A percentile compares a stretch with the other conserved stretches of the same genome.
Evolutionary conservation across 1,140 invertebrate species (phyloP).

Genomic region (Tachypleus tridentatus): DNA sequence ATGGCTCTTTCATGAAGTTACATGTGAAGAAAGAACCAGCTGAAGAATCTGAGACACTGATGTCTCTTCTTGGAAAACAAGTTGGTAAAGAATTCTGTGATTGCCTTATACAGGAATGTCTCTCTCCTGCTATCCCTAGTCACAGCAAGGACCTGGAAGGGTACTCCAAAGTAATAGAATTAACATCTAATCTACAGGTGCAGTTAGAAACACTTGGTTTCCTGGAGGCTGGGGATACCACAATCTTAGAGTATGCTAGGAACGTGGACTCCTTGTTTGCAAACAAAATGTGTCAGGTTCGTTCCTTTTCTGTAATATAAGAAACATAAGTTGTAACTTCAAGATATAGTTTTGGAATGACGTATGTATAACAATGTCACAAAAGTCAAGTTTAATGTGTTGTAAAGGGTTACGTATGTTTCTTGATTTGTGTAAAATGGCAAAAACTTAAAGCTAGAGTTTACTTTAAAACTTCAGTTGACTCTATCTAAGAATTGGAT

Average conservation of each 20-base stretch:
- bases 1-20: conserved; percentile 36
- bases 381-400: no score
- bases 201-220: conserved; percentile 39
- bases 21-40: conserved; percentile 37
- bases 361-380: no score
- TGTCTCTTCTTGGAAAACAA: conserved; percentile 47
- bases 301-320: no score
- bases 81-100: conserved; percentile 50
- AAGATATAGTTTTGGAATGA: no score
- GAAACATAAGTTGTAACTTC: no score
- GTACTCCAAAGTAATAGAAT: conserved; percentile 47
- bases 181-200: conserved; percentile 52
- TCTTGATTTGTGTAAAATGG: no score
- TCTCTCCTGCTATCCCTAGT: conserved; percentile 58
- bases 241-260: conserved; percentile 51
- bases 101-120: conserved; percentile 55
- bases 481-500: no score
- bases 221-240: conserved; percentile 34
- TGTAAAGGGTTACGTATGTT: no score
- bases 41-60: conserved; percentile 36
- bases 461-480: no score
- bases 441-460: no score
- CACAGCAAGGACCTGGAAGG: conserved; percentile 52
- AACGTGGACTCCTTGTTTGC: conserved; percentile 67
- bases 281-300: conserved; percentile 53